These are phyloP conservation scores for Morpho deidamia DNA, from an alignment of 2,888 invertebrate genomes.

Conservation along the genomic window DNA sequence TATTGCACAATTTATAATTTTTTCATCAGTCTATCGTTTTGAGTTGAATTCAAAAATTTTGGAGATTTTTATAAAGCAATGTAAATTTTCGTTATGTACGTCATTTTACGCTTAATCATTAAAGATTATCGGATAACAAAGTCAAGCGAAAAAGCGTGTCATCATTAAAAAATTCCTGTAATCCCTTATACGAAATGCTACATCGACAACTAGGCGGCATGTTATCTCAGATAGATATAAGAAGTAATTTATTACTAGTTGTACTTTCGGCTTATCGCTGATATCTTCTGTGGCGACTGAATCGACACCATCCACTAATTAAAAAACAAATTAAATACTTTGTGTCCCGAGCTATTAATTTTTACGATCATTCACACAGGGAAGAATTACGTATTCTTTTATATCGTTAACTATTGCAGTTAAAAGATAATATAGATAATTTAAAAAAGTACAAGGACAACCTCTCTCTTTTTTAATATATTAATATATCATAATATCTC, in stretches of 20 bases:
- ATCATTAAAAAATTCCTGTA: slow-evolving; percentile 5
- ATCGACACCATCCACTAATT: slow-evolving; percentile 40
- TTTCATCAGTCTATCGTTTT: too few species aligned
- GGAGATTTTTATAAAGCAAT: too few species aligned
- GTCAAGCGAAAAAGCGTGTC: slow-evolving; percentile 5
- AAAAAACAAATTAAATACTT: slow-evolving; percentile 62
- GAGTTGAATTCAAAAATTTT: too few species aligned
- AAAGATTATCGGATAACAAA: not conserved
- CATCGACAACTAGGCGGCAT: slow-evolving; percentile 5
- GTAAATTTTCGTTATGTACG: too few species aligned
- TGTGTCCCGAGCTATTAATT: slow-evolving; percentile 62
- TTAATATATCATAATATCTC: too few species aligned
- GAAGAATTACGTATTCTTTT: slow-evolving; percentile 18
- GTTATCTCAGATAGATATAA: slow-evolving; percentile 19
- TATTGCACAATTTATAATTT: too few species aligned
- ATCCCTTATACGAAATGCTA: slow-evolving; percentile 6
- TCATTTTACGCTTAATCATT: too few species aligned
- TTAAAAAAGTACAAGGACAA: not conserved
- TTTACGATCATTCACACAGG: slow-evolving; percentile 48
- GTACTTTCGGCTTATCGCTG: slow-evolving; percentile 16
- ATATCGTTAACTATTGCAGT: slow-evolving; percentile 1
- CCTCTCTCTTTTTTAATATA: too few species aligned
- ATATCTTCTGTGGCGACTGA: slow-evolving; percentile 19
- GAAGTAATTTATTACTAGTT: slow-evolving; percentile 19
- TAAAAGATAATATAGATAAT: not conserved